phyloP scores from a whole-genome alignment of 2,113 vertebrate genomes.

The Myiozetetes cayanensis region DNA sequence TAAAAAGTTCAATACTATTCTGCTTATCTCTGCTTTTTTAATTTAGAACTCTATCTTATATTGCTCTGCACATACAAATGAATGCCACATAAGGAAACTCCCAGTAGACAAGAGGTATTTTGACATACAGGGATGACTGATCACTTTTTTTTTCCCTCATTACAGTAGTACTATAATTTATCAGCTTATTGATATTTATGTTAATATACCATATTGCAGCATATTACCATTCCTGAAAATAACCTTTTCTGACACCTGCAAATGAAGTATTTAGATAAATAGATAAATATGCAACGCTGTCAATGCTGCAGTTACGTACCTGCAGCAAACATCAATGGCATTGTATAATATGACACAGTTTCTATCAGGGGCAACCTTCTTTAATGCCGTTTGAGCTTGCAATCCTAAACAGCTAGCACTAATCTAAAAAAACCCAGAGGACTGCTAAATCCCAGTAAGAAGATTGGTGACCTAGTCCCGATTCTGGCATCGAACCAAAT shows the following conservation, averaged over 20 bases:
- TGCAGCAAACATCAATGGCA: neutral
- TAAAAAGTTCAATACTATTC: neutral
- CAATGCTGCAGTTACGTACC: neutral
- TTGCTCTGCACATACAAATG: neutral
- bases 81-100: neutral
- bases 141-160: neutral
- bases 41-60: neutral
- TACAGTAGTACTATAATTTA: neutral
- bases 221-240: neutral
- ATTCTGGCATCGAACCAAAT: slow-evolving; percentile 18
- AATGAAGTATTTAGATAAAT: neutral
- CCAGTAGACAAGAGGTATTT: neutral
- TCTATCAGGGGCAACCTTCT: slow-evolving; percentile 23
- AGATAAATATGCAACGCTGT: fast-evolving
- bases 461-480: slow-evolving; percentile 61
- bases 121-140: neutral
- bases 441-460: slow-evolving; percentile 63
- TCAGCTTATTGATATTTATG: neutral
- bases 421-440: slow-evolving; percentile 62
- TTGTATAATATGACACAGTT: slow-evolving; percentile 40
- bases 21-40: neutral
- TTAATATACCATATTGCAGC: neutral
- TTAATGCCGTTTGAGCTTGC: slow-evolving; percentile 46
- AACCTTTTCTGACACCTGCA: neutral
- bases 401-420: slow-evolving; percentile 63